phyloP scores from a whole-genome alignment of 2,113 vertebrate species.

The Meles meles region DNA sequence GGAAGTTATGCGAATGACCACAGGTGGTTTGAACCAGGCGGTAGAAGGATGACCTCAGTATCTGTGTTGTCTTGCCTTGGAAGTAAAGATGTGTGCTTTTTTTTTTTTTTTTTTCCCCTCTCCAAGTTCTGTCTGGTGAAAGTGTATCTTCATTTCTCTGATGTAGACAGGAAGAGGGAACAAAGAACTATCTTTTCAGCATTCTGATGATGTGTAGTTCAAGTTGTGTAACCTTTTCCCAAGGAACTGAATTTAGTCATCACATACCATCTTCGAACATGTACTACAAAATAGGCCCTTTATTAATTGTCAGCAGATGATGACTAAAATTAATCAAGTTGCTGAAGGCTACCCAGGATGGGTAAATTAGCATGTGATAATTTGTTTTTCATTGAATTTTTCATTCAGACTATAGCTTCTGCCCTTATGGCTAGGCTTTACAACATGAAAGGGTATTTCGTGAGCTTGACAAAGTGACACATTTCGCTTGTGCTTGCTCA shows the following conservation, averaged over 20 bases:
- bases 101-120: not conserved
- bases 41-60: not conserved
- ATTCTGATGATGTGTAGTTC: not conserved
- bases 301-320: constrained; percentile 38
- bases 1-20: not conserved
- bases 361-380: constrained; percentile 26
- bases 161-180: not conserved
- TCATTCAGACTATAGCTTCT: not conserved
- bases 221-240: not conserved
- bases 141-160: not conserved
- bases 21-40: not conserved
- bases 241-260: constrained; percentile 7
- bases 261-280: not conserved
- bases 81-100: not conserved
- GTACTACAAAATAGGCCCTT: not conserved
- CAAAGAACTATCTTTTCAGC: not conserved
- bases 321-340: constrained; percentile 51
- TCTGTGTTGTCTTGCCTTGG: not conserved
- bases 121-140: not conserved
- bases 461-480: constrained; percentile 1
- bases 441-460: constrained; percentile 1
- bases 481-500: constrained; percentile 4
- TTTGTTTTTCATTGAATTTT: constrained; percentile 38
- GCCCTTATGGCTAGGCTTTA: not conserved
- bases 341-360: not conserved